A percentile compares a stretch with the other conserved stretches of the same genome.
These are phyloP conservation scores for Mungos mungo DNA, from an alignment of 2,113 vertebrate genomes.

Conservation along the genomic window DNA sequence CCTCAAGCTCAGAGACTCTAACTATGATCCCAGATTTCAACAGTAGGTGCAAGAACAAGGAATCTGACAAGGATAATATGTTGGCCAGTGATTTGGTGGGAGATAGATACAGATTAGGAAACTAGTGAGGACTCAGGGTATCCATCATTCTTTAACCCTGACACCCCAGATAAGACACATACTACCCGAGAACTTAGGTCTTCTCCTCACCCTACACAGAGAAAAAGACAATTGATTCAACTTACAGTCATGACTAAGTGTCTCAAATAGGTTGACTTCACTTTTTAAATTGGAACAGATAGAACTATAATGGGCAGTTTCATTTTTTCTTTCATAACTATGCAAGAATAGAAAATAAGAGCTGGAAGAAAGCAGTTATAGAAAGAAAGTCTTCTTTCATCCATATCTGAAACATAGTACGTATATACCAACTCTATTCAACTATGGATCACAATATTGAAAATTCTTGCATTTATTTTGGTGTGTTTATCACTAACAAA, in stretches of 20 bases:
- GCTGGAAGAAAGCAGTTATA: neutral
- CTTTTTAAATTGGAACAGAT: neutral
- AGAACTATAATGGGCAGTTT: neutral
- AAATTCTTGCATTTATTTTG: neutral
- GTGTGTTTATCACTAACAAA: neutral
- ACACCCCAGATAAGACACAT: neutral
- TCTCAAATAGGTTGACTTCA: neutral
- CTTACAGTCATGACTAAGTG: neutral
- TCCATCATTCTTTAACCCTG: neutral
- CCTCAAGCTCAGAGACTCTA: neutral
- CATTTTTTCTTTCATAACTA: neutral
- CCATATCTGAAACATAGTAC: neutral
- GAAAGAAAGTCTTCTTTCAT: neutral
- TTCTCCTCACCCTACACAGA: neutral
- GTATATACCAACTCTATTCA: neutral
- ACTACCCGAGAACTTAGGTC: neutral
- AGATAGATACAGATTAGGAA: neutral
- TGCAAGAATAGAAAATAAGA: neutral
- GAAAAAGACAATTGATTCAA: neutral
- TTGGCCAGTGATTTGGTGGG: neutral
- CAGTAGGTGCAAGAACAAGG: neutral
- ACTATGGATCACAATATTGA: neutral
- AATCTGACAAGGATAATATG: neutral
- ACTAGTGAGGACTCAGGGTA: neutral
- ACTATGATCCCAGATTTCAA: neutral